A percentile compares a stretch with the other conserved stretches of the same genome.
Conservation (phyloP, 2,113 vertebrate species). For the Himantopus leucocephalus region DNA sequence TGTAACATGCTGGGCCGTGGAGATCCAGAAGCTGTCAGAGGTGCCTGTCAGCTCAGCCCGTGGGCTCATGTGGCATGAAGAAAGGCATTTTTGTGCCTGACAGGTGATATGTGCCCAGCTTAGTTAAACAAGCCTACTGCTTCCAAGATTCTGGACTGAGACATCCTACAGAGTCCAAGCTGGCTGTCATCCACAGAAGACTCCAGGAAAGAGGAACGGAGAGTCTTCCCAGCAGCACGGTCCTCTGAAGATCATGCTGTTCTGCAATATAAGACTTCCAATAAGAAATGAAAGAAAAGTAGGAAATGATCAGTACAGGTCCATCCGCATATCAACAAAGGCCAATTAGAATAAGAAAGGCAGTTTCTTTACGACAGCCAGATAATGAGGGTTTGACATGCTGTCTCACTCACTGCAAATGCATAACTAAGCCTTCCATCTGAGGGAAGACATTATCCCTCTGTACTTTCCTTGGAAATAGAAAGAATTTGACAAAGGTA, state of each 20-base stretch:
- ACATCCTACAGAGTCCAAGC: background rate
- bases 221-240: background rate
- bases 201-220: background rate
- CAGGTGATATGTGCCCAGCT: background rate
- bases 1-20: background rate
- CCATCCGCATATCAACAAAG: background rate
- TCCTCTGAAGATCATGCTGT: background rate
- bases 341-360: background rate
- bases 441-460: background rate
- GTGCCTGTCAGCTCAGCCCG: fast-evolving
- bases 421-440: background rate
- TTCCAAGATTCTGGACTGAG: background rate
- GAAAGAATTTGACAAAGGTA: background rate
- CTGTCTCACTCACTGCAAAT: background rate
- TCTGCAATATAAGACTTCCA: background rate
- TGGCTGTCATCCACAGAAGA: background rate
- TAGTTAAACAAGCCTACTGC: background rate
- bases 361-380: background rate
- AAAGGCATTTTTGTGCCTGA: background rate
- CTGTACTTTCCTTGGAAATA: background rate
- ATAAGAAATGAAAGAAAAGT: background rate
- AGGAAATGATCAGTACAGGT: background rate
- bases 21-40: background rate
- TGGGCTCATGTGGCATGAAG: background rate
- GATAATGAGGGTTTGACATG: background rate